Percentiles rank a stretch among this genome's conserved stretches.
Conservation (phyloP, 2,888 invertebrate genomes). For the Troilus luridus region DNA sequence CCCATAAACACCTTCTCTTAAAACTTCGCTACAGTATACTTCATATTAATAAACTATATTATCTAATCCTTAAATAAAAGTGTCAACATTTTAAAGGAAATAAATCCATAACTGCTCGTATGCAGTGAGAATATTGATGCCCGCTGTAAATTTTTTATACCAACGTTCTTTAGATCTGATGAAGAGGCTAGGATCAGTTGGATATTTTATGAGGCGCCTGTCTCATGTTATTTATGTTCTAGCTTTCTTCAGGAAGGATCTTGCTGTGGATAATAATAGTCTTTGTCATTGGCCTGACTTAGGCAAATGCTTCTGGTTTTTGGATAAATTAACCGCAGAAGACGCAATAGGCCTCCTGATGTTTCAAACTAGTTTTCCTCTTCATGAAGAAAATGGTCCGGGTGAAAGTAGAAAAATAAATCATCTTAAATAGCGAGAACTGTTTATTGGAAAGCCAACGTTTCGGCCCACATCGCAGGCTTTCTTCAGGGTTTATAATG, state of each 20-base stretch:
- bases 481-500: no score
- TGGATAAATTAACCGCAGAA: not conserved
- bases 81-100: not conserved
- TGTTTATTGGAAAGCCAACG: no score
- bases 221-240: not conserved
- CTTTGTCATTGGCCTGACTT: not conserved
- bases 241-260: not conserved
- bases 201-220: not conserved
- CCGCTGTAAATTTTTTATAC: not conserved
- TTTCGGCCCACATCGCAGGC: no score
- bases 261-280: not conserved
- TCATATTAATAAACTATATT: not conserved
- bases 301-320: not conserved
- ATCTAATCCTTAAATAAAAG: not conserved
- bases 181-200: conserved; percentile 2
- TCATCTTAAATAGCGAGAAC: no score
- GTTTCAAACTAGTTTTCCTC: no score
- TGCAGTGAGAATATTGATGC: not conserved
- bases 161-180: not conserved
- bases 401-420: no score
- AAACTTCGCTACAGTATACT: not conserved
- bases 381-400: no score
- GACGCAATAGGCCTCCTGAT: no score
- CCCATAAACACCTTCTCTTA: not conserved
- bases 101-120: not conserved